Conservation (phyloP, 2,797 vertebrate species). For the Muscicapa striata region DNA sequence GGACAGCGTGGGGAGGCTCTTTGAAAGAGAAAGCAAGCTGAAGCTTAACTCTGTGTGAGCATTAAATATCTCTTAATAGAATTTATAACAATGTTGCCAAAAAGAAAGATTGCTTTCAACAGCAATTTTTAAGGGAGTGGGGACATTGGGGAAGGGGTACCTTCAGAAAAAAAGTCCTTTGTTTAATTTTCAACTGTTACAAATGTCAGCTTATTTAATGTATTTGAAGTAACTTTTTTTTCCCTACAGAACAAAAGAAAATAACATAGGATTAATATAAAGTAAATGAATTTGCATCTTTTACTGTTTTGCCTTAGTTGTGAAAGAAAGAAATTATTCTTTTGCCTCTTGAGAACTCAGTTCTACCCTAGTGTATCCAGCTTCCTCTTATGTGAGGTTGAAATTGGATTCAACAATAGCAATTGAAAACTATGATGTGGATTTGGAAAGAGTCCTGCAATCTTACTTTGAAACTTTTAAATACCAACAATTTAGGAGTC, state of each 20-base stretch:
- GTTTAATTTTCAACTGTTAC: not conserved
- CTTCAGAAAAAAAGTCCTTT: not conserved
- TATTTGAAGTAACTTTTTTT: not conserved
- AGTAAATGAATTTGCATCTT: not conserved
- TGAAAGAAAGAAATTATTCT: not conserved
- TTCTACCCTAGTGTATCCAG: not conserved
- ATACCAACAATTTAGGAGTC: not conserved
- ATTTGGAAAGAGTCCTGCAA: not conserved
- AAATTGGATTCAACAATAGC: not conserved
- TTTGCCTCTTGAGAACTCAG: not conserved
- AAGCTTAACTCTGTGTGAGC: not conserved
- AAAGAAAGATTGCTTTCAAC: not conserved
- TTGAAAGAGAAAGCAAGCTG: not conserved
- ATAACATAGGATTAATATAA: not conserved
- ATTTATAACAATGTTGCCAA: not conserved
- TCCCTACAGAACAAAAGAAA: not conserved
- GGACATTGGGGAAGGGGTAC: not conserved
- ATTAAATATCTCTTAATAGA: not conserved
- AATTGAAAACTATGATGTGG: not conserved
- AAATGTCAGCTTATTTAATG: not conserved
- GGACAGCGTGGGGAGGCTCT: not conserved
- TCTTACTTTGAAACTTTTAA: not conserved
- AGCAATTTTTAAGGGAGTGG: not conserved
- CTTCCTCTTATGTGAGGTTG: not conserved
- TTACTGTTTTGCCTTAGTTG: not conserved